Evolutionary conservation across 1,140 invertebrate genomes (phyloP).

Genomic region (Popillia japonica): DNA sequence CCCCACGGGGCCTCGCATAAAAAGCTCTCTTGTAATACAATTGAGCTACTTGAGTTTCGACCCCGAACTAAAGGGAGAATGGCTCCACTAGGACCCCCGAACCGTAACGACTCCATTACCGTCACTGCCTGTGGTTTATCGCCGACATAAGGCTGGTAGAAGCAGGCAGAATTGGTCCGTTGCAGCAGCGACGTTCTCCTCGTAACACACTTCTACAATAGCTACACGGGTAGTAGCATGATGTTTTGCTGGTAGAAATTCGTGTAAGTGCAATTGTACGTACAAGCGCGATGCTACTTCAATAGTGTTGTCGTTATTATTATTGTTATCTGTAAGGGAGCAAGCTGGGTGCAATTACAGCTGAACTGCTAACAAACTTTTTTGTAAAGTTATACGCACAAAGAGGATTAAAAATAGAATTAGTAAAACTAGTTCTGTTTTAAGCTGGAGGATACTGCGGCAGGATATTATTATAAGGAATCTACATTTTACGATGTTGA

Average conservation of each 20-base stretch:
- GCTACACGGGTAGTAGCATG: conserved; percentile 12
- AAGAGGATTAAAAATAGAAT: no score
- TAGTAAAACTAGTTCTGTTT: no score
- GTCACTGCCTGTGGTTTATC: conserved; percentile 49
- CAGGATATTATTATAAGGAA: background rate
- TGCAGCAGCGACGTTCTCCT: background rate
- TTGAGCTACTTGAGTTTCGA: conserved; percentile 46
- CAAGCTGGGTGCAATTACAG: conserved; percentile 3
- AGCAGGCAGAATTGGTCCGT: background rate
- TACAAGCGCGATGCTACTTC: background rate
- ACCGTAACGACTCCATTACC: conserved; percentile 48
- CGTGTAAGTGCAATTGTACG: conserved; percentile 17
- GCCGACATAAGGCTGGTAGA: conserved; percentile 42
- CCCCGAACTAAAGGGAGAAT: conserved; percentile 34
- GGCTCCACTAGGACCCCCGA: conserved; percentile 41
- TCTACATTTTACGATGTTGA: background rate
- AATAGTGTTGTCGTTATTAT: background rate
- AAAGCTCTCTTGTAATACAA: conserved; percentile 45
- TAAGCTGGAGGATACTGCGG: background rate
- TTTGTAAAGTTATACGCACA: background rate
- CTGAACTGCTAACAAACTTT: background rate
- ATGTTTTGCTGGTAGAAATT: conserved; percentile 32
- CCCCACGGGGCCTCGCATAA: conserved; percentile 41
- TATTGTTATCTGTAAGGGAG: conserved; percentile 27
- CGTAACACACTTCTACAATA: background rate